Percentiles rank a stretch among this genome's conserved stretches.
phyloP scores from a whole-genome alignment of 1,140 invertebrate species.

The Macrostomum lignano region DNA sequence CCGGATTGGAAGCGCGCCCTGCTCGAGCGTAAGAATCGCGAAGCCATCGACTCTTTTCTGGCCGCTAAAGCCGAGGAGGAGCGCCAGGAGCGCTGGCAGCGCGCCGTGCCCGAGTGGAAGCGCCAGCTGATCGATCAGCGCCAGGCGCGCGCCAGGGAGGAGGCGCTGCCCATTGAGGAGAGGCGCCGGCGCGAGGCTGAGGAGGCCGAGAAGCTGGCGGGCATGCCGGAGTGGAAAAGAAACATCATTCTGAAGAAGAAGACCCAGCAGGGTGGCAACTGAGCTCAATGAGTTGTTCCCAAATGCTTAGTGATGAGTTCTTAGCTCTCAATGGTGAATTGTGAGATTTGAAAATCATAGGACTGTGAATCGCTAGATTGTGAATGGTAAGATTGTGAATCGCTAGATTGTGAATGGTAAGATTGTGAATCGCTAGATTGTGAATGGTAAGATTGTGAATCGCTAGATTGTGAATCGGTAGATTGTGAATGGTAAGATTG shows the following conservation, averaged over 20 bases:
- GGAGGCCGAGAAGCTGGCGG: slow-evolving; percentile 2
- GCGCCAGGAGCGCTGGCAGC: slow-evolving; percentile 7
- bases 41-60: slow-evolving; percentile 3
- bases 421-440: too few species aligned
- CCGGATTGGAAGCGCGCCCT: slow-evolving; percentile 6
- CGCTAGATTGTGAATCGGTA: too few species aligned
- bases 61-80: slow-evolving; percentile 1
- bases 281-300: too few species aligned
- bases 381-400: too few species aligned
- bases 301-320: too few species aligned
- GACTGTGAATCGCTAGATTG: too few species aligned
- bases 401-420: too few species aligned
- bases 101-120: slow-evolving; percentile 7
- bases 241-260: slow-evolving; percentile 7
- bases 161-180: slow-evolving; percentile 2
- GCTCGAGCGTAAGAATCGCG: slow-evolving; percentile 7
- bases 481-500: too few species aligned
- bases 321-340: too few species aligned
- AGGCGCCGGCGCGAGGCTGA: slow-evolving; percentile 1
- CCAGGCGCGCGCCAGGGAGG: slow-evolving; percentile 5
- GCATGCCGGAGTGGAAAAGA: slow-evolving; percentile 7
- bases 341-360: too few species aligned
- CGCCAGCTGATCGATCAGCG: slow-evolving; percentile 6
- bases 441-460: too few species aligned
- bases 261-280: too few species aligned